A percentile compares a stretch with the other conserved stretches of the same genome.
phyloP scores from a whole-genome alignment of 2,888 invertebrate genomes.

The Plutella xylostella region DNA sequence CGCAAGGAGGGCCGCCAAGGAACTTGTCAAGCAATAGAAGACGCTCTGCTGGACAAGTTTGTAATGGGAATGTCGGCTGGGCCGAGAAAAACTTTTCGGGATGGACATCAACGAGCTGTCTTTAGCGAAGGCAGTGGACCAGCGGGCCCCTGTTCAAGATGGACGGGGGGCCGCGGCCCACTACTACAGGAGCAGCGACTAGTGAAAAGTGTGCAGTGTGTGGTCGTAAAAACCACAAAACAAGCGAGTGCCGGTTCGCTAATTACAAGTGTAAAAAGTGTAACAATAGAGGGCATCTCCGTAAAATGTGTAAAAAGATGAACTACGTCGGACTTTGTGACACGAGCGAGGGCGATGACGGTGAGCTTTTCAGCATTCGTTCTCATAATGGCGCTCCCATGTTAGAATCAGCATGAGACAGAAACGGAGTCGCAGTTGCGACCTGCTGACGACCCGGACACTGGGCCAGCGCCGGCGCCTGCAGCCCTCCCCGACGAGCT shows the following conservation, averaged over 20 bases:
- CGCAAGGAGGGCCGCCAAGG: too few species aligned
- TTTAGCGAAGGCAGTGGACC: constrained; percentile 7
- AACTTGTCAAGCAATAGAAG: too few species aligned
- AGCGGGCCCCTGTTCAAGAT: background rate
- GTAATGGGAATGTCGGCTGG: constrained; percentile 9
- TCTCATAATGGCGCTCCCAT: constrained; percentile 16
- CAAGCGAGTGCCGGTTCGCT: too few species aligned
- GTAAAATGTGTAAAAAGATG: too few species aligned
- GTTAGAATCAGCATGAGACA: too few species aligned
- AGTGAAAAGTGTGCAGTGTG: constrained; percentile 18
- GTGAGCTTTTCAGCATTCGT: constrained; percentile 17
- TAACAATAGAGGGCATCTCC: too few species aligned
- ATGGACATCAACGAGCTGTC: constrained; percentile 7
- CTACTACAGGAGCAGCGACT: background rate
- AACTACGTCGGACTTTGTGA: constrained; percentile 6
- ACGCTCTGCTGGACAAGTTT: constrained; percentile 9
- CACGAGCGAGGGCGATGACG: constrained; percentile 18
- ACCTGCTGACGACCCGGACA: too few species aligned
- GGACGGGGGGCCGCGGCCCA: background rate
- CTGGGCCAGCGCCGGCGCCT: too few species aligned
- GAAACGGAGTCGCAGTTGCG: too few species aligned
- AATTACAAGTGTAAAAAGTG: constrained; percentile 20
- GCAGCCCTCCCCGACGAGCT: too few species aligned
- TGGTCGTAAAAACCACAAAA: too few species aligned
- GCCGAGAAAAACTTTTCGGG: constrained; percentile 9